phyloP scores from a whole-genome alignment of 1,140 invertebrate species.

The Aphaenogaster floridana region DNA sequence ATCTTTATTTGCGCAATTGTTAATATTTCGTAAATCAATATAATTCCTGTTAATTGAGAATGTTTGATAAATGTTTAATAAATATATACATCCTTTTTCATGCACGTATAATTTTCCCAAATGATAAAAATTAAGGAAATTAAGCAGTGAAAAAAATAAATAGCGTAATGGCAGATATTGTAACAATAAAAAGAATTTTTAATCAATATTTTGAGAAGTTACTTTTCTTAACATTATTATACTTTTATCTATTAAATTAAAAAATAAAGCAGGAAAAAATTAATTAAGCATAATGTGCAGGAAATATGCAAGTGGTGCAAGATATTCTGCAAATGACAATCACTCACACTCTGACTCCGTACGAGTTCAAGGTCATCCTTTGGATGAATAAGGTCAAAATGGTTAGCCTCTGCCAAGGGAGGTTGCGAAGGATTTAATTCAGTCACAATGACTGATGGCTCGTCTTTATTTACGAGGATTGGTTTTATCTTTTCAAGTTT shows the following conservation, averaged over 20 bases:
- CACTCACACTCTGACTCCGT: constrained; percentile 84
- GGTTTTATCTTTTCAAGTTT: constrained; percentile 88
- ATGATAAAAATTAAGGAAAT: neutral
- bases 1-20: neutral
- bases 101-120: neutral
- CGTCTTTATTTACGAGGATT: constrained; percentile 90
- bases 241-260: neutral
- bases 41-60: constrained; percentile 24
- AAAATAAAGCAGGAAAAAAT: constrained; percentile 18
- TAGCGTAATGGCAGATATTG: neutral
- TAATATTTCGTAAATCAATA: constrained; percentile 26
- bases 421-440: constrained; percentile 80
- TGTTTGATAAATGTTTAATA: constrained; percentile 29
- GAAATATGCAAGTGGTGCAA: constrained; percentile 36
- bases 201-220: neutral
- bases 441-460: constrained; percentile 84
- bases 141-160: neutral
- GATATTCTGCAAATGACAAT: constrained; percentile 64
- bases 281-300: constrained; percentile 32
- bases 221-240: neutral
- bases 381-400: constrained; percentile 92
- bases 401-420: constrained; percentile 87
- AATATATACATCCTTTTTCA: neutral
- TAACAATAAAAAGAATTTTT: constrained; percentile 11
- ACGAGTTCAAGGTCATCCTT: constrained; percentile 93